These are phyloP conservation scores for Drosophila demipolita DNA, from an alignment of 2,888 invertebrate genomes.

Conservation along the genomic window DNA sequence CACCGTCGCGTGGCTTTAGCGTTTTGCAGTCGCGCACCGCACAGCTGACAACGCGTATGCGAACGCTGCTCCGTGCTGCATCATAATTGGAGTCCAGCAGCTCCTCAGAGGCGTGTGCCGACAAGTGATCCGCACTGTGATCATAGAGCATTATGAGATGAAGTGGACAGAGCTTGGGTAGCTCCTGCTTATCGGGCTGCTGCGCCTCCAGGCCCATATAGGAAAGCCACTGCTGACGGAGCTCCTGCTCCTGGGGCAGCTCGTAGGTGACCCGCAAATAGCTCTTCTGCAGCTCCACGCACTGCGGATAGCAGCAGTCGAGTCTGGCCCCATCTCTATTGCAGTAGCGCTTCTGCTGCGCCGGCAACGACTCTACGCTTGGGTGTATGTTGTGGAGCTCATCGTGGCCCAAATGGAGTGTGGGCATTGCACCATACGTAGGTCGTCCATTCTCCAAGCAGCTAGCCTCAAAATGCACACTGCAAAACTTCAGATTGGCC, in stretches of 20 bases:
- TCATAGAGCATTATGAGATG: conserved; percentile 67
- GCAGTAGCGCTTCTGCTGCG: conserved; percentile 24
- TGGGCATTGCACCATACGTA: conserved; percentile 65
- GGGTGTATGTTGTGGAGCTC: conserved; percentile 36
- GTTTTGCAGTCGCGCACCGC: conserved; percentile 57
- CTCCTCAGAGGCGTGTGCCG: conserved; percentile 27
- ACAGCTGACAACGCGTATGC: conserved; percentile 59
- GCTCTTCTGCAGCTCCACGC: conserved; percentile 52
- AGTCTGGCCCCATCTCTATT: conserved; percentile 11
- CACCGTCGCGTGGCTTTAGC: conserved; percentile 54
- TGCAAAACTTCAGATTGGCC: conserved; percentile 55
- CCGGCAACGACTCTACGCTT: neutral
- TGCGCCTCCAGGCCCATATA: conserved; percentile 40
- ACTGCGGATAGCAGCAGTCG: conserved; percentile 68
- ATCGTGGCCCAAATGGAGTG: conserved; percentile 66
- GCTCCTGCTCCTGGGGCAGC: conserved; percentile 50
- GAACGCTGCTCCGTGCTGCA: conserved; percentile 44
- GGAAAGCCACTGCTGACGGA: conserved; percentile 51
- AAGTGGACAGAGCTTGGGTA: conserved; percentile 62
- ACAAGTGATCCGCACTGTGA: conserved; percentile 43
- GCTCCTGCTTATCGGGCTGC: neutral
- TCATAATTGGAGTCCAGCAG: conserved; percentile 44
- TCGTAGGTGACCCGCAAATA: conserved; percentile 41
- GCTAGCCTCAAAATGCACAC: conserved; percentile 61
- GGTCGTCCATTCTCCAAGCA: conserved; percentile 49